Base-by-base conservation (phyloP, 2,113 vertebrate species). In the Hippocampus zosterae region DNA sequence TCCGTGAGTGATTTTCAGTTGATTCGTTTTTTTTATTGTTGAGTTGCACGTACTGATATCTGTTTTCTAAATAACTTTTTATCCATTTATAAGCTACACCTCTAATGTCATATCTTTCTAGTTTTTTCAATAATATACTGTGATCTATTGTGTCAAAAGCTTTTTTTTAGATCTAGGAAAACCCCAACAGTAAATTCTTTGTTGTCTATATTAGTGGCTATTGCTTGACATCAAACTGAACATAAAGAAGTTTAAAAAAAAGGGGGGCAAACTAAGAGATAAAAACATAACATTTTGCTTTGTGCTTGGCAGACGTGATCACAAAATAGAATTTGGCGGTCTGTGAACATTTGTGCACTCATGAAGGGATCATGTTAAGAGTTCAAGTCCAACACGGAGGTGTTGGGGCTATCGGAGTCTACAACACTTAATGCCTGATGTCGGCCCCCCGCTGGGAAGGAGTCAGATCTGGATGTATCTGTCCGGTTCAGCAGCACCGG, bases 401-500 rank as follows among this genome's bases (percentile, higher is more conserved):
- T 86, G 88, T 86, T 87, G 77, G 76, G 73, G 69, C 78, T 88
- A 90, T 88, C 80, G 81, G 86, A 78, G 73, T 57, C 64, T 76
- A 55, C 3, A 16, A 40, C 55, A 56, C 56, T 79, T 92, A 92
- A 92, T 89, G 83, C 81, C 84, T 83, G 75, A 64, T 92, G 90
- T 91, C 90, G 87, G 80, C 89, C 76, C 90, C 91, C 89, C 67
- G 59, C 87, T 69, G 85, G n/a, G 67, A 62, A 60, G 71, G 77
- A 81, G 77, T 86, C 81, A 85, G 85, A 87, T 92, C 88, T 83
- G 76, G 74, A 82, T 81, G 85, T 64, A 77, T 73, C 79, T 88
- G 87, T 80, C 89, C 78, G 77, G 82, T 81, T 82, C 82, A 74
- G 72, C 77, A 82, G 82, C 71, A 86, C 75, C 81, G 81, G 68